A percentile compares a stretch with the other conserved stretches of the same genome.
phyloP scores from a whole-genome alignment of 2,797 vertebrate genomes.

The Characodon lateralis region DNA sequence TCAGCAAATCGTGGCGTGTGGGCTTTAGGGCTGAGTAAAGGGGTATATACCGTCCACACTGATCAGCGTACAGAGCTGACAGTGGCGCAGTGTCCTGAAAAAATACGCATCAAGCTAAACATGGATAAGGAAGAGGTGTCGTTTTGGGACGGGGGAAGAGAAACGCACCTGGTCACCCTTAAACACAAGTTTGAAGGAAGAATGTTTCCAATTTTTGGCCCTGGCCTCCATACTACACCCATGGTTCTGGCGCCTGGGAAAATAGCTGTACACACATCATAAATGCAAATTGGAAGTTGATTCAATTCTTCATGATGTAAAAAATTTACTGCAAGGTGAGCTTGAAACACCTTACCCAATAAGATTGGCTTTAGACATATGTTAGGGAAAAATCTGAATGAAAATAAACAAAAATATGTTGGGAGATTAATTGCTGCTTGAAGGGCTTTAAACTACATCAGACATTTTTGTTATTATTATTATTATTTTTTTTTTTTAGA shows the following conservation, averaged over 20 bases:
- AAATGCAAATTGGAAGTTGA: conserved; percentile 12
- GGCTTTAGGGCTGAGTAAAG: conserved; percentile 79
- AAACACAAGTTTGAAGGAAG: conserved; percentile 53
- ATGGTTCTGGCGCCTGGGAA: conserved; percentile 58
- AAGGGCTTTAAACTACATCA: background rate
- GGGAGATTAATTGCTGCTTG: background rate
- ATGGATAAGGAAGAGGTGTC: conserved; percentile 82
- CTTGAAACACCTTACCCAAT: background rate
- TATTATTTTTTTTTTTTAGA: background rate
- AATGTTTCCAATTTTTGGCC: conserved; percentile 71
- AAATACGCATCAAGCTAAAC: conserved; percentile 79
- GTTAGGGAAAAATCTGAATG: background rate
- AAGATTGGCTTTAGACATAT: background rate
- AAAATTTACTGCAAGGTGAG: background rate
- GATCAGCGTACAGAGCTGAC: conserved; percentile 62
- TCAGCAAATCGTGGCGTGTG: conserved; percentile 77
- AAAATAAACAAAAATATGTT: background rate
- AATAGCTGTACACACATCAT: conserved; percentile 65
- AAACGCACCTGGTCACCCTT: conserved; percentile 70
- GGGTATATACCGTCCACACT: conserved; percentile 71
- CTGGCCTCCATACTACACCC: conserved; percentile 53
- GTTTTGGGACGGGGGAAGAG: conserved; percentile 76
- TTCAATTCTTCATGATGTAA: background rate
- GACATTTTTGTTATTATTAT: background rate
- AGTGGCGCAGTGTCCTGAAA: conserved; percentile 72